A percentile compares a stretch with the other conserved stretches of the same genome.
Conservation (phyloP, 2,113 vertebrate genomes). For the Carollia perspicillata region DNA sequence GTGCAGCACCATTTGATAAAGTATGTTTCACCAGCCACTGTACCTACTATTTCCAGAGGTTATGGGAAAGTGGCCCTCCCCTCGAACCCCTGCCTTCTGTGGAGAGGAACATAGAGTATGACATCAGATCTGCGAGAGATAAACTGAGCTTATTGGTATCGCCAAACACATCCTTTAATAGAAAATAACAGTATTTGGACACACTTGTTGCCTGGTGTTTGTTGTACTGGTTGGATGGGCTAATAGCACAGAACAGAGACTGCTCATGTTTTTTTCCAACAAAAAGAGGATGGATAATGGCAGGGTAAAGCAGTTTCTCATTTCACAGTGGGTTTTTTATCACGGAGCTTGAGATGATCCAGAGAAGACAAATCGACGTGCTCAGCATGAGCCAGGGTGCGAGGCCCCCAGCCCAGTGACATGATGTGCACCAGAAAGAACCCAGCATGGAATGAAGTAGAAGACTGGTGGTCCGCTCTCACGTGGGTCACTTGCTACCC, state of each 20-base stretch:
- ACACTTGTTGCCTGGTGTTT: not conserved
- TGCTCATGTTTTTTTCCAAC: not conserved
- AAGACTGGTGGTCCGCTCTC: not conserved
- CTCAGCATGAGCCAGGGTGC: not conserved
- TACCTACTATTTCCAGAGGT: conserved; percentile 43
- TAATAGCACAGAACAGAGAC: not conserved
- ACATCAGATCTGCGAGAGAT: not conserved
- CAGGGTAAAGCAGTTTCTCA: not conserved
- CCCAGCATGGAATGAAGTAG: not conserved
- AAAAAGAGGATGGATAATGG: not conserved
- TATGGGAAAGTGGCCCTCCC: not conserved
- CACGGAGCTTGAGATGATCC: not conserved
- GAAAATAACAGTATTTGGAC: not conserved
- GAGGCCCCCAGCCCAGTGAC: not conserved
- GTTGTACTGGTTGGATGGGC: not conserved
- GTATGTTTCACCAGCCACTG: not conserved
- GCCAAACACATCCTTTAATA: not conserved
- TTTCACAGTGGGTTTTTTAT: not conserved
- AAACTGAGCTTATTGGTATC: not conserved
- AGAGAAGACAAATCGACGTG: not conserved
- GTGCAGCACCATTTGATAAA: conserved; percentile 34
- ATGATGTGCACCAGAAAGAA: not conserved
- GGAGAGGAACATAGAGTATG: not conserved
- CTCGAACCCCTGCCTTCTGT: not conserved
- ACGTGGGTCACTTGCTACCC: not conserved